Percentiles rank a stretch among this genome's conserved stretches.
Evolutionary conservation across 2,888 invertebrate genomes (phyloP).

Genomic region (Seladonia tumulorum): DNA sequence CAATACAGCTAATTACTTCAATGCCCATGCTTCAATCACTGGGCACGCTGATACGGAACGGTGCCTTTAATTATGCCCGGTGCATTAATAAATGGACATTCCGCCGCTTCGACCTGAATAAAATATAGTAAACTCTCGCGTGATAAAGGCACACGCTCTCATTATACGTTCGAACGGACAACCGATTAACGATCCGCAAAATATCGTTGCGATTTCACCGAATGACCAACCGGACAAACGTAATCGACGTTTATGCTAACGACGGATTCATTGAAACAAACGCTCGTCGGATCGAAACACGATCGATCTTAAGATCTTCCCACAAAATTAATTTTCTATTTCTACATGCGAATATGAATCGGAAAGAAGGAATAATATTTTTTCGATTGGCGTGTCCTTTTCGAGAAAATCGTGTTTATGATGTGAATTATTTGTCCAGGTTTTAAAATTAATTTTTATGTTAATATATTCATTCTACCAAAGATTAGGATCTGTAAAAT

Average conservation of each 20-base stretch:
- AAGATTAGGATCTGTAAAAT: too few relatives aligned
- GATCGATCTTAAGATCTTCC: neutral
- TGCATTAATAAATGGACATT: slow-evolving; percentile 67
- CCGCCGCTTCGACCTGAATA: slow-evolving; percentile 19
- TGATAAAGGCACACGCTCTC: slow-evolving; percentile 21
- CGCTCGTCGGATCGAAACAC: neutral
- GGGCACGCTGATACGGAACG: slow-evolving; percentile 57
- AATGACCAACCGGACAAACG: neutral
- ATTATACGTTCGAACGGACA: slow-evolving; percentile 5
- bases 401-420: too few relatives aligned
- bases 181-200: neutral
- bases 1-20: slow-evolving; percentile 71
- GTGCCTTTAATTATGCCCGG: slow-evolving; percentile 65
- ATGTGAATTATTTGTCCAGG: too few relatives aligned
- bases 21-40: slow-evolving; percentile 69
- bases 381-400: too few relatives aligned
- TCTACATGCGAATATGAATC: too few relatives aligned
- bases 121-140: slow-evolving; percentile 23
- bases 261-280: neutral
- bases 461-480: too few relatives aligned
- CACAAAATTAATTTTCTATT: neutral
- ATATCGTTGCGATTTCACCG: neutral
- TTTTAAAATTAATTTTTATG: too few relatives aligned
- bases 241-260: neutral
- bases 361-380: too few relatives aligned